Evolutionary conservation across 2,113 vertebrate genomes (phyloP), one percentile per base, ranked within the genome.

Genomic region (Lucifuga dentata): DNA sequence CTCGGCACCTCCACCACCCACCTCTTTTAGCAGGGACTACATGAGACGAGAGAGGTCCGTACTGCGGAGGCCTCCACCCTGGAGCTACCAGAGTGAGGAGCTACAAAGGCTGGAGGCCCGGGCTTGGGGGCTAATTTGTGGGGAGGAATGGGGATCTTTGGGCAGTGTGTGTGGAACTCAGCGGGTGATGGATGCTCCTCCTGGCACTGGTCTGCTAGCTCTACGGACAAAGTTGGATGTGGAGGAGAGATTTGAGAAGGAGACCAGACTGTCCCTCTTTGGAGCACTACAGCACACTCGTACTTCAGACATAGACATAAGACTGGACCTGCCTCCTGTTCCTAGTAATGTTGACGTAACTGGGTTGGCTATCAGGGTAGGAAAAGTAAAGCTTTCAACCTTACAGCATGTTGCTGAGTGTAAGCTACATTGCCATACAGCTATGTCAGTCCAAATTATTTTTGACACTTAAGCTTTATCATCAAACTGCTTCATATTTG

Each of bases 231-330:
- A 84, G 58, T 23, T 17, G 1, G 91, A 92, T 12, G 24, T 20
- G 0, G 91, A 93, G 59, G 96, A 98, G 90, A 93, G 51, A 68
- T 98, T 97, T 86, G 95, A 98, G 64, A 95, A 89, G 5, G 97
- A 98, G 48, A 98, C 96, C 0, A 92, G 95, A 0, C 73, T 94
- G 78, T 95, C 96, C 0, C 94, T 99, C 39, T 99, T 98, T 1
- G 97, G 98, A 53, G 98, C 96, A 2, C 93, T 98, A 2, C 94
- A 96, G 26, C 96, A 97, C 70, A 96, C 94, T 60, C 94, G 95
- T 3, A 95, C 98, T 0, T 91, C 92, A 5, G 96, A 99, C 53
- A 91, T 98, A 89, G 96, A 99, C 41, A 93, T 98, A 71, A 94
- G 92, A 56, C 46, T 99, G 87, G 96, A 98, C 83, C 68, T 99